phyloP scores from a whole-genome alignment of 2,888 invertebrate genomes.

The Orthosia incerta region DNA sequence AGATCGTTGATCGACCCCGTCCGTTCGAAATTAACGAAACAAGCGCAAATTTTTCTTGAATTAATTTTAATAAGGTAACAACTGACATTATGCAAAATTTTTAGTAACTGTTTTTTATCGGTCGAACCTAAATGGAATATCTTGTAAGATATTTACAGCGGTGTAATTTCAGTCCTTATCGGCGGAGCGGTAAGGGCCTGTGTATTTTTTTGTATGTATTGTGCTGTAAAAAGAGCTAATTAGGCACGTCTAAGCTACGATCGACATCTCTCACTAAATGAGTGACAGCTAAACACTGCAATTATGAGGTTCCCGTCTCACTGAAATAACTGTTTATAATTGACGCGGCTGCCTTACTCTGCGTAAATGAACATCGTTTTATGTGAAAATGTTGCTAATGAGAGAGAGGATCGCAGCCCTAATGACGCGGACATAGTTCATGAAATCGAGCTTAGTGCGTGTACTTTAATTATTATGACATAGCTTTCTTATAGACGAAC shows the following conservation, averaged over 20 bases:
- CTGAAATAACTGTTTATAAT: constrained; percentile 89
- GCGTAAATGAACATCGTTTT: constrained; percentile 85
- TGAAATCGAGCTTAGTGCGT: constrained; percentile 76
- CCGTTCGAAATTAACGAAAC: constrained; percentile 83
- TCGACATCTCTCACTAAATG: constrained; percentile 84
- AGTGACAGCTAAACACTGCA: constrained; percentile 86
- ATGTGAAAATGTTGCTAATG: constrained; percentile 89
- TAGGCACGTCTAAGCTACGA: constrained; percentile 74
- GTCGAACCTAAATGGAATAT: constrained; percentile 75
- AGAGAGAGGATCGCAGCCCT: constrained; percentile 81
- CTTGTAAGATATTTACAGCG: constrained; percentile 70
- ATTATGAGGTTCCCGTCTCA: constrained; percentile 83
- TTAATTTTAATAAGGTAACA: constrained; percentile 86
- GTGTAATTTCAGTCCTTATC: constrained; percentile 72
- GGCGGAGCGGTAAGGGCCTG: constrained; percentile 46
- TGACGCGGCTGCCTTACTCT: constrained; percentile 81
- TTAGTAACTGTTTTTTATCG: constrained; percentile 79
- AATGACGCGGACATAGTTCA: constrained; percentile 85
- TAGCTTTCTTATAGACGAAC: constrained; percentile 64
- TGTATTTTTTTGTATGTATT: constrained; percentile 62
- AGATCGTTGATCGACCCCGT: constrained; percentile 76
- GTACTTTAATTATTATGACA: constrained; percentile 73
- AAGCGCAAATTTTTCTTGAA: constrained; percentile 83
- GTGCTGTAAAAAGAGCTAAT: constrained; percentile 71
- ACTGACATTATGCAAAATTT: constrained; percentile 78